Base-by-base conservation (phyloP, 1,140 invertebrate species). In the Halotydeus destructor region DNA sequence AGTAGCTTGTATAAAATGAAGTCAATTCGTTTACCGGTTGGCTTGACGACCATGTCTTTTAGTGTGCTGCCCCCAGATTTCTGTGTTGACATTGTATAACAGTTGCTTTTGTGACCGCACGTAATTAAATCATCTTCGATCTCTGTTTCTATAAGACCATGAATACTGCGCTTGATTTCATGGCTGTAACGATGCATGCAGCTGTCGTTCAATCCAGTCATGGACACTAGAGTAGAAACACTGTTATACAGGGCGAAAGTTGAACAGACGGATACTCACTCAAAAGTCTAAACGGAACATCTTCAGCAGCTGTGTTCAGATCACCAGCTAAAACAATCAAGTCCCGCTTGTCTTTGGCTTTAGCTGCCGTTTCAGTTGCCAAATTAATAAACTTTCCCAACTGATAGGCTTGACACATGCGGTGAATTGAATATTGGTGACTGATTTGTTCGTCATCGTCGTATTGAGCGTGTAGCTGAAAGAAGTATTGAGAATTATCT, bases 361-460 rank as follows among this genome's bases (percentile, higher is more conserved):
- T 12, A 25, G 16, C 27, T 25, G 19, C 22, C 21, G 31, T 39
- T 19, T 36, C n/a, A 21, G 5, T 19, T 9, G 37, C 47, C 21
- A 47, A 33, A 30, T 46, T 49, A 26, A 49, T 49, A 28, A 41
- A 49, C 37, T 45, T 49, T 21, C 21, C 38, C 40, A 47, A 30
- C 36, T 49, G 47, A 26, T 43, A 49, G 16, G 44, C 31, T 36
- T 49, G 47, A 41, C 47, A 49, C 24, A 49, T 43, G 5, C 47
- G 38, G 41, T 49, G 47, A 5, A 49, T 42, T 21, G 47, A 49
- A 41, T 49, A 49, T 36, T 49, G 47, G 19, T 42, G 39, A 23
- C 21, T 25, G 9, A 49, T 22, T 1, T 16, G n/a, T 31, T 49
- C 47, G 5, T 49, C 23, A 3, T 38, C 33, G n/a, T 31, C 28